These are phyloP conservation scores for Ondatra zibethicus DNA, from an alignment of 2,113 vertebrate genomes.

Conservation along the genomic window DNA sequence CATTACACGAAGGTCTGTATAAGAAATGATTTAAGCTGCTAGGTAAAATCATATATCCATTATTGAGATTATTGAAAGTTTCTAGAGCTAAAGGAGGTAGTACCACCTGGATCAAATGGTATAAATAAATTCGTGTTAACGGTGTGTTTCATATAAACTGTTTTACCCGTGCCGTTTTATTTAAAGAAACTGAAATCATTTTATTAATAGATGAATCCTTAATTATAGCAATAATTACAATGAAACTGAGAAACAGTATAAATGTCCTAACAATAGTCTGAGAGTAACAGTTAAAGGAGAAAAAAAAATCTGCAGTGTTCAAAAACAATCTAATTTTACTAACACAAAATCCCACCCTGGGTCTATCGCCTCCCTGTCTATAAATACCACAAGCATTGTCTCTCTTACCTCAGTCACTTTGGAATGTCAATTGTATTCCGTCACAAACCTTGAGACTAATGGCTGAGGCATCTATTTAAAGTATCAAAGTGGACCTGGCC, in stretches of 20 bases:
- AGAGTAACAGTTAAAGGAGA: not conserved
- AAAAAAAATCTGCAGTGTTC: not conserved
- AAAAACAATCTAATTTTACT: conserved; percentile 13
- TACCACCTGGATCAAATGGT: not conserved
- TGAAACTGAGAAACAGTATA: not conserved
- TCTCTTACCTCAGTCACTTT: not conserved
- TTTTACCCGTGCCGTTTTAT: not conserved
- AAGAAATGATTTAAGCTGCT: conserved; percentile 9
- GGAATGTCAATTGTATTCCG: not conserved
- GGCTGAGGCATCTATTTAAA: not conserved
- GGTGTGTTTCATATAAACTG: not conserved
- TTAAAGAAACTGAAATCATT: not conserved
- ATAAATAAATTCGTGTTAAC: not conserved
- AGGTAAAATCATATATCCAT: not conserved
- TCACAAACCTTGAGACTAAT: too few species aligned
- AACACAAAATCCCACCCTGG: not conserved
- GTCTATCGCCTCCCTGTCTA: not conserved
- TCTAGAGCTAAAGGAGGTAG: not conserved
- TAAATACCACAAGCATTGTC: not conserved
- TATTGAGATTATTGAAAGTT: not conserved
- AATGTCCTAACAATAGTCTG: not conserved
- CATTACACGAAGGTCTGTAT: not conserved
- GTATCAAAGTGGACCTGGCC: not conserved
- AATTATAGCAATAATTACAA: not conserved
- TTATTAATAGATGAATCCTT: conserved; percentile 8